phyloP scores from a whole-genome alignment of 2,113 vertebrate species.

The Argyrosomus japonicus region DNA sequence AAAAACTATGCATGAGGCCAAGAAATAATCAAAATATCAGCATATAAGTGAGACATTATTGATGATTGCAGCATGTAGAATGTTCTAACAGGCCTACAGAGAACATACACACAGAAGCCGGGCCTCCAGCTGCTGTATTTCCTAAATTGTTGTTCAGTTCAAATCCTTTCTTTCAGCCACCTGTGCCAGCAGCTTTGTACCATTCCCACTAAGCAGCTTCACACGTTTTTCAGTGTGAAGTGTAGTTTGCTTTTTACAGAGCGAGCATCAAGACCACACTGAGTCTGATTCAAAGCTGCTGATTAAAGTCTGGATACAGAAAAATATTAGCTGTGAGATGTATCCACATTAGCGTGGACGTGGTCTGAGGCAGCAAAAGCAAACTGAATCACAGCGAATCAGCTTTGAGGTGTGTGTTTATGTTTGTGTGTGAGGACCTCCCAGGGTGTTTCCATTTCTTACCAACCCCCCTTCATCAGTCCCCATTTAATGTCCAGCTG shows the following conservation, averaged over 20 bases:
- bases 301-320: background rate
- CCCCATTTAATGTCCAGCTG: conserved; percentile 62
- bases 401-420: background rate
- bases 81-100: background rate
- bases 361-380: background rate
- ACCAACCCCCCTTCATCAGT: background rate
- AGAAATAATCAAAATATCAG: background rate
- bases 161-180: background rate
- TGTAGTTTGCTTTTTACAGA: background rate
- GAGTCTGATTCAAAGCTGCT: background rate
- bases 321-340: background rate
- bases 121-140: background rate
- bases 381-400: background rate
- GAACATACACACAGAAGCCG: background rate
- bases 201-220: conserved; percentile 14
- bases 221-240: background rate
- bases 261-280: background rate
- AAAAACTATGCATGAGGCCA: background rate
- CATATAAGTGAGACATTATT: background rate
- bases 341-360: background rate
- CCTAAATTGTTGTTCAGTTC: background rate
- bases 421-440: background rate
- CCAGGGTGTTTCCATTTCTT: conserved; percentile 37
- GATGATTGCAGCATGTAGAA: no score
- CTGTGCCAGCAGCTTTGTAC: conserved; percentile 14